Base-by-base conservation (phyloP, 2,888 invertebrate genomes). In the Drosophila anceps region DNA sequence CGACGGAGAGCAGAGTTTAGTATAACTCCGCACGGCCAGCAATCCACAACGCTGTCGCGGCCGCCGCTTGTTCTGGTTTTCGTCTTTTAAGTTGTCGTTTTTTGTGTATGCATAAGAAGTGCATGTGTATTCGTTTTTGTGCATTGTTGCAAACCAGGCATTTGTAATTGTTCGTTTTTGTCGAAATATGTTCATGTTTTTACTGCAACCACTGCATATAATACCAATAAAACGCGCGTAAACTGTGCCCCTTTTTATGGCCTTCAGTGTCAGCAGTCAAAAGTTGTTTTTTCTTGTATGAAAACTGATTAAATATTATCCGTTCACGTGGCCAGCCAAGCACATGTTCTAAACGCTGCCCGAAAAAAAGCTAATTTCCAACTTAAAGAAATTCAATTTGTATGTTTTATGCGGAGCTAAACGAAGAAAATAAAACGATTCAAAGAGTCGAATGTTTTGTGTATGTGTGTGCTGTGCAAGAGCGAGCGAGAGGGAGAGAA, bases 371-470 rank as follows among this genome's bases (percentile, higher is more conserved):
- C 62, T 57, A 73, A 69, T 88, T 90, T 88, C 69, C 71, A 85
- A 82, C 83, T 82, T 88, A 90, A 85, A 88, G 73, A 90, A 83
- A 90, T 85, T 88, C 69, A 88, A 72, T 88, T 84, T 85, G 59
- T 71, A 65, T 89, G 68, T 81, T 77, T 77, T 81, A 46, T 59
- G 66, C 57, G 68, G 60, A 81, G 73, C 73, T 66, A 72, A 78
- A 63, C 59, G 68, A 78, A 78, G 46, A 79, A 82, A 78, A 73
- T 66, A 69, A 78, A 82, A 78, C 73, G 64, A 78, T 71, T 68
- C 54, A 59, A 58, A 65, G 62, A 70, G 58, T 79, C 62, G 57
- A 33, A 20, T 18, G 50, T 50, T 31, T 37, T 37, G 55, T 48
- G 62, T 43, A 59, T 62, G 43, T 39, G 54, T 68, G 18, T 48